These are phyloP conservation scores for Rotaria magnacalcarata DNA, from an alignment of 2,888 invertebrate genomes.

Conservation along the genomic window DNA sequence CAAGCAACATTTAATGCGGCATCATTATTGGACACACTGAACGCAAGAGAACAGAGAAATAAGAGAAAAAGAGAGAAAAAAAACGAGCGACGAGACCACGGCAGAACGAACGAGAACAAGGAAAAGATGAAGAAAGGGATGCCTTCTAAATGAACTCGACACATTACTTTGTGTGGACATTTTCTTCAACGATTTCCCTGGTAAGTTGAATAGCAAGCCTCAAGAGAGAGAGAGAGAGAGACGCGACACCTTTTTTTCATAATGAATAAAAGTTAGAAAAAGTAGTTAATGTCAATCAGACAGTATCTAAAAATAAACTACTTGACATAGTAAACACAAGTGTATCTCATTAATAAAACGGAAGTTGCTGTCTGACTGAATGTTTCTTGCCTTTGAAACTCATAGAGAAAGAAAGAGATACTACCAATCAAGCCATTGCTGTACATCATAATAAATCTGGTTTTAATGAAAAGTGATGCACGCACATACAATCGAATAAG, in stretches of 20 bases:
- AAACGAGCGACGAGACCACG: background rate
- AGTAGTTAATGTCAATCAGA: conserved; percentile 12
- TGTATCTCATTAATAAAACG: conserved; percentile 10
- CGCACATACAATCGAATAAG: conserved; percentile 5
- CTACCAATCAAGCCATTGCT: background rate
- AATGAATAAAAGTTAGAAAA: background rate
- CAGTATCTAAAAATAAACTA: background rate
- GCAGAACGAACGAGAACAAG: background rate
- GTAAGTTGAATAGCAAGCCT: background rate
- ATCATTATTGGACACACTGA: conserved; percentile 16
- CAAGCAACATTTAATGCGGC: background rate
- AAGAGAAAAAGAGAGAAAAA: background rate
- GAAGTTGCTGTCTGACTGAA: conserved; percentile 8
- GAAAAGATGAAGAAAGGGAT: background rate
- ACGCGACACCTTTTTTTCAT: background rate
- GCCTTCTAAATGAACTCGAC: conserved; percentile 22
- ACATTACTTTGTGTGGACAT: background rate
- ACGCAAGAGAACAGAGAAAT: background rate
- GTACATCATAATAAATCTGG: background rate
- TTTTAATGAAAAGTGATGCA: conserved; percentile 5
- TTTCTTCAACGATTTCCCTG: background rate
- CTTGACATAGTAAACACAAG: background rate
- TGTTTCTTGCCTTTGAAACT: background rate
- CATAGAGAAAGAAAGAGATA: background rate
- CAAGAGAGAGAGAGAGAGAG: background rate